These are phyloP conservation scores for Drosophila neotestacea DNA, from an alignment of 2,888 invertebrate species.

Conservation along the genomic window DNA sequence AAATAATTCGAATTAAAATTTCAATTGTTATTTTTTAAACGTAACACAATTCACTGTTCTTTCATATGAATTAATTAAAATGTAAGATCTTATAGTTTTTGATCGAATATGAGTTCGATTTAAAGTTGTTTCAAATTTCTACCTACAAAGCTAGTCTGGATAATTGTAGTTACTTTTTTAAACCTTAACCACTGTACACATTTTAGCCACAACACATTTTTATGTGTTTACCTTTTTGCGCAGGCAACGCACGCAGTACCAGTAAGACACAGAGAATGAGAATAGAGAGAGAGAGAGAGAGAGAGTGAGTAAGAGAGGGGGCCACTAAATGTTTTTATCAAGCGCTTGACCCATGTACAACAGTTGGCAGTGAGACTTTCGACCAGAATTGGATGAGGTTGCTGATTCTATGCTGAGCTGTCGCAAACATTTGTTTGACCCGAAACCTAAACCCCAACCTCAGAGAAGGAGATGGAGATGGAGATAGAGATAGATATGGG, in stretches of 20 bases:
- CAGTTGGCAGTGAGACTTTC: slow-evolving; percentile 10
- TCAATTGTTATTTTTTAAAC: not conserved
- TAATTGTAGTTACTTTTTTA: not conserved
- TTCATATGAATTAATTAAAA: not conserved
- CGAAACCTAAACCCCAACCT: slow-evolving; percentile 22
- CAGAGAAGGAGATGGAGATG: not conserved
- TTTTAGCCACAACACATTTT: slow-evolving; percentile 65
- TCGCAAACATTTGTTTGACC: slow-evolving; percentile 43
- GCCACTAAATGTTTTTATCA: slow-evolving; percentile 45
- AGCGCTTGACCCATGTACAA: slow-evolving; percentile 52
- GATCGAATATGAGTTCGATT: too few species aligned
- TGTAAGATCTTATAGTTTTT: not conserved
- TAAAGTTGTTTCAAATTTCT: too few species aligned
- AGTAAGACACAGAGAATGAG: not conserved
- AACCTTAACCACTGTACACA: slow-evolving; percentile 30
- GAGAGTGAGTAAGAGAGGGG: not conserved
- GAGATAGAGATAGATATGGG: not conserved
- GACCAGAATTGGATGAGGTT: slow-evolving; percentile 3
- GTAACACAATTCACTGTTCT: too few species aligned
- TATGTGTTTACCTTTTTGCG: slow-evolving; percentile 73
- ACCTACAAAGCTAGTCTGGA: not conserved
- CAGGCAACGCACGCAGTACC: slow-evolving; percentile 48
- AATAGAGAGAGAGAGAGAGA: not conserved
- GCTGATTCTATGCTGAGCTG: slow-evolving; percentile 15
- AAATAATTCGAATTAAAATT: not conserved